These are phyloP conservation scores for Panulirus ornatus DNA, from an alignment of 1,140 invertebrate species.

Conservation along the genomic window DNA sequence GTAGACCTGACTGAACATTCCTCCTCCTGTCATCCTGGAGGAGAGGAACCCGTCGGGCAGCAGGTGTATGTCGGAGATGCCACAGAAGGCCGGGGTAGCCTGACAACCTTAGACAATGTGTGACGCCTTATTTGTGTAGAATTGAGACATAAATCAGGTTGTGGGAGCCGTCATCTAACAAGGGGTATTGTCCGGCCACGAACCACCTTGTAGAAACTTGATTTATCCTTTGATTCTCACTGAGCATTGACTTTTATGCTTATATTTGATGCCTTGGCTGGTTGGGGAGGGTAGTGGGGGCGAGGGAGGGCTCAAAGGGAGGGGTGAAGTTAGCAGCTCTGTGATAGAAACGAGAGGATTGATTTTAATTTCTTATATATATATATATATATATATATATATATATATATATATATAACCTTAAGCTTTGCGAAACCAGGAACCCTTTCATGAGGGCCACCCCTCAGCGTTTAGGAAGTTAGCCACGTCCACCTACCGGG, in stretches of 20 bases:
- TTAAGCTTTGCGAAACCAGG: too few species aligned
- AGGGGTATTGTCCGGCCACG: slow-evolving; percentile 45
- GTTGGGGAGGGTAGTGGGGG: background rate
- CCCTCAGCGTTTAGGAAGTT: too few species aligned
- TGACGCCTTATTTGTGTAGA: slow-evolving; percentile 39
- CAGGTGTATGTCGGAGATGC: too few species aligned
- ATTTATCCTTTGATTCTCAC: slow-evolving; percentile 56
- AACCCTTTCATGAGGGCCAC: too few species aligned
- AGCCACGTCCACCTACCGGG: too few species aligned
- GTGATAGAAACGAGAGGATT: background rate
- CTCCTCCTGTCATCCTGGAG: too few species aligned
- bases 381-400: slow-evolving; percentile 13
- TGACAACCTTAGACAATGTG: slow-evolving; percentile 57
- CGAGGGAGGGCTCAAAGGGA: background rate
- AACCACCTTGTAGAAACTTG: slow-evolving; percentile 34
- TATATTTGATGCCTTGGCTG: slow-evolving; percentile 29
- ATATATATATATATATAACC: slow-evolving; percentile 1
- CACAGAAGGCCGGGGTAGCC: too few species aligned
- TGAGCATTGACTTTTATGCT: slow-evolving; percentile 59
- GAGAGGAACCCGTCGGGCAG: too few species aligned
- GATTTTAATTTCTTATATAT: background rate
- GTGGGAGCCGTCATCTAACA: slow-evolving; percentile 35
- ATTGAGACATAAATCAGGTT: slow-evolving; percentile 61
- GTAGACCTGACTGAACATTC: too few species aligned
- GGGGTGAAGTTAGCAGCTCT: background rate